Evolutionary conservation across 2,797 vertebrate species (phyloP).

Genomic region (Anisognathus igniventris): DNA sequence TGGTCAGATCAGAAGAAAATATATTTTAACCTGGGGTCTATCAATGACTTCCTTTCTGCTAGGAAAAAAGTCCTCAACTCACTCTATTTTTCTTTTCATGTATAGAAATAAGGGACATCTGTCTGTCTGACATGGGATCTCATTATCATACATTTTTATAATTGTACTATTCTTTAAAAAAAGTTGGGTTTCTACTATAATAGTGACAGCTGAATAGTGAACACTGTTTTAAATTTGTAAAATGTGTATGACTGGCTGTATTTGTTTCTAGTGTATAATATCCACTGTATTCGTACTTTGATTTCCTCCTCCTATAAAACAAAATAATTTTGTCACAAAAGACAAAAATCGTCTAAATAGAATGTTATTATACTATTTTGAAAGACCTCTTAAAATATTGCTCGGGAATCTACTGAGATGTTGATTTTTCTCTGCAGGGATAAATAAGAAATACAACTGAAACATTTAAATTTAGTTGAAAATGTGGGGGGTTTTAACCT

Average conservation of each 20-base stretch:
- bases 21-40: slow-evolving; percentile 57
- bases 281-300: not conserved
- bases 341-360: not conserved
- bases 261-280: not conserved
- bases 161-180: not conserved
- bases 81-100: not conserved
- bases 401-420: not conserved
- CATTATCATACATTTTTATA: not conserved
- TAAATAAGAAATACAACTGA: not conserved
- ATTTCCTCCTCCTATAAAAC: not conserved
- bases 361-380: not conserved
- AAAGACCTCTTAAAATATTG: not conserved
- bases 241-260: not conserved
- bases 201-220: not conserved
- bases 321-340: not conserved
- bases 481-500: fast-evolving
- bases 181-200: not conserved
- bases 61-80: not conserved
- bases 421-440: not conserved
- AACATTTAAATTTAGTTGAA: not conserved
- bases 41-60: slow-evolving; percentile 38
- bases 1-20: slow-evolving; percentile 58
- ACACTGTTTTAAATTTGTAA: not conserved
- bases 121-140: not conserved
- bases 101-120: not conserved